Percentiles rank a stretch among this genome's conserved stretches.
Conservation (phyloP, 2,888 invertebrate species). For the Bombyx huttoni region DNA sequence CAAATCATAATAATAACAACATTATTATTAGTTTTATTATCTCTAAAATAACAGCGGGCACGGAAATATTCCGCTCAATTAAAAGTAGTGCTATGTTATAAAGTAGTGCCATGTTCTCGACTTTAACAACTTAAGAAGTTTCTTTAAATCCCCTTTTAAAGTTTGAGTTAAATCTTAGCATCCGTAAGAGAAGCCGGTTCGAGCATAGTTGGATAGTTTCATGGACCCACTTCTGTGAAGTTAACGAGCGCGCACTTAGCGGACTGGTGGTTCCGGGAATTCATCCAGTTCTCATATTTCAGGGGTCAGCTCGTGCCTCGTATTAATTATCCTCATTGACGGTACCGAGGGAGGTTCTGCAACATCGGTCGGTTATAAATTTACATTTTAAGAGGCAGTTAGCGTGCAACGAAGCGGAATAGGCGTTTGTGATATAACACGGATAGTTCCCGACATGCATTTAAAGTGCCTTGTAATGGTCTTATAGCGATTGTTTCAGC, state of each 20-base stretch:
- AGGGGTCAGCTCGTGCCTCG: conserved; percentile 14
- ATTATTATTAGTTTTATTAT: not conserved
- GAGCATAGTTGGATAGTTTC: conserved; percentile 6
- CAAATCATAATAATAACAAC: too few species aligned
- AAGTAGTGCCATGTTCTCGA: not conserved
- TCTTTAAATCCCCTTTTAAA: not conserved
- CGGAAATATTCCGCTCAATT: not conserved
- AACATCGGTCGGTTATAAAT: conserved; percentile 29
- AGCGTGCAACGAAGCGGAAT: conserved; percentile 26
- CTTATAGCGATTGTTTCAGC: not conserved
- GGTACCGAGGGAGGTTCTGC: conserved; percentile 14
- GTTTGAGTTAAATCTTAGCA: not conserved
- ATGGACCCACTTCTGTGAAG: conserved; percentile 3
- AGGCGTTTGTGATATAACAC: conserved; percentile 25
- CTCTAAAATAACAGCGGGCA: not conserved
- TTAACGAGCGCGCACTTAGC: conserved; percentile 3
- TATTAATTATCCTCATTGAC: conserved; percentile 23
- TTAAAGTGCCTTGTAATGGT: conserved; percentile 32
- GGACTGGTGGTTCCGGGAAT: not conserved
- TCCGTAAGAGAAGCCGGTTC: conserved; percentile 2
- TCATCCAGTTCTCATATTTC: not conserved
- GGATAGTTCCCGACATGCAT: conserved; percentile 29
- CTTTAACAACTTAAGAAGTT: not conserved
- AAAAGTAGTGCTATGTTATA: not conserved
- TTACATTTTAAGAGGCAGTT: conserved; percentile 36